Evolutionary conservation across 2,888 invertebrate species (phyloP).

Genomic region (Apeira syringaria): DNA sequence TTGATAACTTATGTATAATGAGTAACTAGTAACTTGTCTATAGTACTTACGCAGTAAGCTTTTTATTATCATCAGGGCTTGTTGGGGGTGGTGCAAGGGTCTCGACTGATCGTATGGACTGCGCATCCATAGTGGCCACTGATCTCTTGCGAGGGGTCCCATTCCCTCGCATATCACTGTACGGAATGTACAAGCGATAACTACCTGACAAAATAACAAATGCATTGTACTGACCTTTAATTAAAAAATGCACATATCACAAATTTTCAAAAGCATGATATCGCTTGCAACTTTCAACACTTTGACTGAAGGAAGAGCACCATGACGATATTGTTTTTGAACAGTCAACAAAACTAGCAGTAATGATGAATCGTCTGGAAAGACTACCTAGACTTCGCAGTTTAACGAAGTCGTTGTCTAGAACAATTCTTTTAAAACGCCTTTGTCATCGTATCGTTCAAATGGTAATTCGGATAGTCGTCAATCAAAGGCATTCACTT

Average conservation of each 20-base stretch:
- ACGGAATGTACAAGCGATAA: conserved; percentile 58
- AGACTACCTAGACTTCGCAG: conserved; percentile 23
- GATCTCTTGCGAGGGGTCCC: conserved; percentile 69
- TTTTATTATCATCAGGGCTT: conserved; percentile 69
- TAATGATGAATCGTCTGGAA: conserved; percentile 12
- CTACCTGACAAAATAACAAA: conserved; percentile 44
- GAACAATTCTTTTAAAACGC: conserved; percentile 19
- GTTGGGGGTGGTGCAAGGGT: conserved; percentile 76
- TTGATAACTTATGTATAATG: no score
- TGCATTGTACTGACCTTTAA: conserved; percentile 12
- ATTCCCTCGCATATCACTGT: conserved; percentile 52
- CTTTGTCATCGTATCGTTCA: conserved; percentile 11
- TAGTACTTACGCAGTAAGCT: conserved; percentile 70
- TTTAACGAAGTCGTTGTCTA: conserved; percentile 17
- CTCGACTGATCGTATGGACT: conserved; percentile 70
- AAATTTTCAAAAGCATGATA: not conserved
- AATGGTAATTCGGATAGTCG: conserved; percentile 17
- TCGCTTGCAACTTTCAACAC: not conserved
- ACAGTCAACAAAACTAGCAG: conserved; percentile 8
- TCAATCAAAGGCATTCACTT: conserved; percentile 19
- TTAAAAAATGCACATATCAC: not conserved
- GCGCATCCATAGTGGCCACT: conserved; percentile 70
- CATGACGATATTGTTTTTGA: not conserved
- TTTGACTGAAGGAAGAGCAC: not conserved
- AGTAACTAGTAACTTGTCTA: no score